These are phyloP conservation scores for Lagria hirta DNA, from an alignment of 2,888 invertebrate genomes.

Conservation along the genomic window DNA sequence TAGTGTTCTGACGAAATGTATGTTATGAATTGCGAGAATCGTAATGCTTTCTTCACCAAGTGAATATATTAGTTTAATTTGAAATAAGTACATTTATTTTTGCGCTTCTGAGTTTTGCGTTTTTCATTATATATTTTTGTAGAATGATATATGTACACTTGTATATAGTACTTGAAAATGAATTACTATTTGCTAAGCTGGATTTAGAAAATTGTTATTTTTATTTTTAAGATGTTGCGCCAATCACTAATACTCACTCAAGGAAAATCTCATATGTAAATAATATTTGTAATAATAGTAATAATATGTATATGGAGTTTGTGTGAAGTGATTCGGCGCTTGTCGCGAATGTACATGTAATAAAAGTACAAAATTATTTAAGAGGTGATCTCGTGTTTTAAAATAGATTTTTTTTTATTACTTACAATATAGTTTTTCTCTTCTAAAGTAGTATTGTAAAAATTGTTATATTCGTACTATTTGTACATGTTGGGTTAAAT, in stretches of 20 bases:
- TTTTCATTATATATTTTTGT: slow-evolving; percentile 29
- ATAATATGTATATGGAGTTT: no score
- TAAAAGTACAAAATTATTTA: slow-evolving; percentile 54
- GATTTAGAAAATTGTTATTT: slow-evolving; percentile 39
- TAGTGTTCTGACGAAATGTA: slow-evolving; percentile 30
- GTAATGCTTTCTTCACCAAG: slow-evolving; percentile 17
- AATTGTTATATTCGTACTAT: slow-evolving; percentile 26
- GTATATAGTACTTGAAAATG: slow-evolving; percentile 31
- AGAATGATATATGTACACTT: slow-evolving; percentile 21
- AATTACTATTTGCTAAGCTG: slow-evolving; percentile 36
- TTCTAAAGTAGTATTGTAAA: slow-evolving; percentile 40
- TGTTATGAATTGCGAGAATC: slow-evolving; percentile 26
- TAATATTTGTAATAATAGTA: slow-evolving; percentile 23
- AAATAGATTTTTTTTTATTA: no score
- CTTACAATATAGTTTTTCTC: slow-evolving; percentile 44
- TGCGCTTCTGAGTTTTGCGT: slow-evolving; percentile 12
- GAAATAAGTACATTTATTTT: slow-evolving; percentile 17
- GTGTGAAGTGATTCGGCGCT: slow-evolving; percentile 17
- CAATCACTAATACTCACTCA: slow-evolving; percentile 25
- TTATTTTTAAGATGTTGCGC: slow-evolving; percentile 31
- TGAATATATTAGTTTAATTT: slow-evolving; percentile 34
- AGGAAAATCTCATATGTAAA: slow-evolving; percentile 25
- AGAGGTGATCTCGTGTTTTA: slow-evolving; percentile 53
- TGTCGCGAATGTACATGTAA: slow-evolving; percentile 30
- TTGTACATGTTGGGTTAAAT: slow-evolving; percentile 27